These are phyloP conservation scores for Cariama cristata DNA, from an alignment of 2,113 vertebrate species.

Conservation along the genomic window DNA sequence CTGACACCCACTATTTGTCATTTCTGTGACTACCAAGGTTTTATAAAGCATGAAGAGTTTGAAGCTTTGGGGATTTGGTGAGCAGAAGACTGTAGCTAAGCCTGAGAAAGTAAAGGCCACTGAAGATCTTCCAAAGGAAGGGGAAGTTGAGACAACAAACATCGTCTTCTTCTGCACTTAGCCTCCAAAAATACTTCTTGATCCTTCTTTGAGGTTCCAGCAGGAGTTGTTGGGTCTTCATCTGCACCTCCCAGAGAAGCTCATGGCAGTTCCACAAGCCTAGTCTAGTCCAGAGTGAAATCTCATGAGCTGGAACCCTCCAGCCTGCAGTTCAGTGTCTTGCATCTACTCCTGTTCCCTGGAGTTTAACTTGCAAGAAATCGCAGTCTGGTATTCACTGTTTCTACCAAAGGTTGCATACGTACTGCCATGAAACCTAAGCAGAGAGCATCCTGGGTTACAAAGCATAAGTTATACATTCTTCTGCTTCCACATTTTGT, in stretches of 20 bases:
- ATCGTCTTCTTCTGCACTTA: neutral
- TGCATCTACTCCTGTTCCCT: neutral
- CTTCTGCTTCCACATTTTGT: neutral
- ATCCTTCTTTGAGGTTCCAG: neutral
- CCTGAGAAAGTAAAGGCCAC: neutral
- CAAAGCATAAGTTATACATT: neutral
- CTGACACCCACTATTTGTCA: neutral
- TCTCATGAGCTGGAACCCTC: neutral
- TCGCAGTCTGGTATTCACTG: neutral
- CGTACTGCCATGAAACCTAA: neutral
- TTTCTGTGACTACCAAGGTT: neutral
- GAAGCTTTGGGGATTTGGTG: neutral
- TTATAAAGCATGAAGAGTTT: neutral
- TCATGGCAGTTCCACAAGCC: neutral
- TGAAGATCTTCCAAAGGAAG: neutral
- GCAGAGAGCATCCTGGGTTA: neutral
- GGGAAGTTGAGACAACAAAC: neutral
- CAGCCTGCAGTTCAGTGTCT: neutral
- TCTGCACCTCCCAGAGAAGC: neutral
- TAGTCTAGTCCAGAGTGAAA: neutral
- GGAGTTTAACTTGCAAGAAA: neutral
- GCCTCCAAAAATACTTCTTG: neutral
- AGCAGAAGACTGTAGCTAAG: neutral
- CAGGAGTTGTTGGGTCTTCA: neutral
- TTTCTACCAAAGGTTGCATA: neutral